Evolutionary conservation across 2,113 vertebrate genomes (phyloP), one percentile per base, ranked within the genome.

Genomic region (Clarias gariepinus): DNA sequence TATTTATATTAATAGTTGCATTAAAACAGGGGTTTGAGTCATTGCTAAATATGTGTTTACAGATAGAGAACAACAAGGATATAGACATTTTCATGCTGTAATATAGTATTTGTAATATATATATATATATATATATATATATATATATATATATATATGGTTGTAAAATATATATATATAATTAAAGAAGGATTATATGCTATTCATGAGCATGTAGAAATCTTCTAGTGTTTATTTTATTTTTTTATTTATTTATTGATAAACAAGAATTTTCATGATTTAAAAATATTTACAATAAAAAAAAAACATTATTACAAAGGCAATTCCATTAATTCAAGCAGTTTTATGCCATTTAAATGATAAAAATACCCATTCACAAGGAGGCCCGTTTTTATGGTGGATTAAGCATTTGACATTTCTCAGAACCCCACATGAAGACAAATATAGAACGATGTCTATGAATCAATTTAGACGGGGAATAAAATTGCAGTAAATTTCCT

Each of bases 391-490:
- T 74, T 30, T 77, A 25, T 33, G 47, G 61, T 66, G 74, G 41
- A 79, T 78, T 66, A 53, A 85, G 8, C 36, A 78, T 10, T 11
- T 10, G 9, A 3, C 33, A 21, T 84, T 58, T 58, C 66, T 73
- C 53, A 71, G 52, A 21, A 9, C 52, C 8, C 21, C 33, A 36
- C 69, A 58, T 60, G 23, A 64, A 82, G 36, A 25, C 41, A 76
- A 33, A 83, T 66, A 83, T 83, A 87, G 68, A 28, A 15, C 4
- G 8, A 76, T 69, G 63, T 61, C 84, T 66, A 0, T 19, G 58
- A 87, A 81, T 87, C 82, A 84, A 87, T 89, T 89, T 87, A 60
- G 77, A 74, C 33, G n/a, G 57, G 33, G 71, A 76, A 85, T 60
- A 41, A 61, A 82, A 82, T 41, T 19, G 15, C 4, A 41, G 7